Base-by-base conservation (phyloP, 2,888 invertebrate species). In the Uloborus plumipes region DNA sequence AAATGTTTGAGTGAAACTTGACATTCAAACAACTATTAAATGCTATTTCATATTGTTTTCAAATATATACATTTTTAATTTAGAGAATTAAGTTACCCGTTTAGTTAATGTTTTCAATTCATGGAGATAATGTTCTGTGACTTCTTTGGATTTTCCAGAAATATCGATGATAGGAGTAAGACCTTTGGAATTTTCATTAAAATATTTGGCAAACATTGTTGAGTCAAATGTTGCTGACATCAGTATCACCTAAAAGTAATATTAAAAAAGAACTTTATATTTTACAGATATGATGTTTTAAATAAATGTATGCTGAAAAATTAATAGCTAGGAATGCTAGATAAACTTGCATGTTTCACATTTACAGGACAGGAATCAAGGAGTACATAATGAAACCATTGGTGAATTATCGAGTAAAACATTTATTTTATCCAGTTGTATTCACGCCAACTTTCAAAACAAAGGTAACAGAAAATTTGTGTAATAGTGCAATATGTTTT, bases 171-270 rank as follows among this genome's bases (percentile, higher is more conserved):
- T 26, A 2, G 66, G 82, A 66, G 83, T 78, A 15, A 69, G 51
- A 6, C 55, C 22, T 22, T 64, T 73, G 1, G 39, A 50, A 16
- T 90, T 90, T 4, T 89, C 82, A 2, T 88, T 89, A 88, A 93
- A 95, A 87, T 96, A 96, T 47, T 92, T 88, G 0, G 93, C 91
- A 89, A 95, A 95, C 84, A 91, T 91, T 2, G 91, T 89, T 0
- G 93, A 91, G 87, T 96, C 92, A 86, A 97, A 93, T 1, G 98
- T 98, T 0, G 98, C 98, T 0, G 97, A 98, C 98, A 98, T 98
- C 2, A 98, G 90, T 70, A 98, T 91, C 0, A 95, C 89, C 92
- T 92, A 87, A 59, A 86, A 89, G 16, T n/a, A 66, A 13, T 51
- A 50, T 26, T 22, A 20, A 49, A 49, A 49, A 39, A 31, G 4